Conservation (phyloP, 2,888 invertebrate species). For the Sphaerophoria taeniata region DNA sequence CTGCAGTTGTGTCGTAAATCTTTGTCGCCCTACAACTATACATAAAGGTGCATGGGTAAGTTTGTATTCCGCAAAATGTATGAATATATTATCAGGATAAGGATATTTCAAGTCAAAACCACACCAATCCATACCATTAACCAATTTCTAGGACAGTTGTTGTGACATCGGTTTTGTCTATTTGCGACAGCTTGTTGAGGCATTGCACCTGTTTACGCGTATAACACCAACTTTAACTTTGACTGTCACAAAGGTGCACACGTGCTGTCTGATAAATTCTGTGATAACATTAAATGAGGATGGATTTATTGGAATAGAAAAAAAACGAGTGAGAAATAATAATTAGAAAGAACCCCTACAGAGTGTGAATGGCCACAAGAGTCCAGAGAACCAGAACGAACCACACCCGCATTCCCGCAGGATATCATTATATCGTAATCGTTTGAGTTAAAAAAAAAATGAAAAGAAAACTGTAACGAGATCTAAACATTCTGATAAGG, state of each 20-base stretch:
- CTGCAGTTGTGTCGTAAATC: constrained; percentile 73
- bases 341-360: constrained; percentile 21
- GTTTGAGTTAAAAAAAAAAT: constrained; percentile 3
- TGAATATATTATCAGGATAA: constrained; percentile 63
- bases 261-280: constrained; percentile 16
- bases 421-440: constrained; percentile 45
- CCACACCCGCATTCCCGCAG: constrained; percentile 30
- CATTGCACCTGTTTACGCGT: constrained; percentile 56
- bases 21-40: constrained; percentile 52
- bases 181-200: constrained; percentile 16
- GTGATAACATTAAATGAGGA: constrained; percentile 28
- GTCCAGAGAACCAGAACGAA: too few relatives aligned
- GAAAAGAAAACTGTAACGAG: constrained; percentile 50
- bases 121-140: constrained; percentile 2
- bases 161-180: constrained; percentile 49
- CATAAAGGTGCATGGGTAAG: constrained; percentile 32
- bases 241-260: constrained; percentile 24
- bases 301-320: constrained; percentile 16
- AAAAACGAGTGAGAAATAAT: constrained; percentile 59
- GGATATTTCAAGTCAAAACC: constrained; percentile 25
- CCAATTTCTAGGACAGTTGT: constrained; percentile 43
- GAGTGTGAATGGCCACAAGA: constrained; percentile 4
- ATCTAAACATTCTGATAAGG: constrained; percentile 66
- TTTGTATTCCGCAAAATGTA: neutral
- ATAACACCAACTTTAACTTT: neutral